phyloP scores from a whole-genome alignment of 2,113 vertebrate genomes.

The Typhlomys cinereus region DNA sequence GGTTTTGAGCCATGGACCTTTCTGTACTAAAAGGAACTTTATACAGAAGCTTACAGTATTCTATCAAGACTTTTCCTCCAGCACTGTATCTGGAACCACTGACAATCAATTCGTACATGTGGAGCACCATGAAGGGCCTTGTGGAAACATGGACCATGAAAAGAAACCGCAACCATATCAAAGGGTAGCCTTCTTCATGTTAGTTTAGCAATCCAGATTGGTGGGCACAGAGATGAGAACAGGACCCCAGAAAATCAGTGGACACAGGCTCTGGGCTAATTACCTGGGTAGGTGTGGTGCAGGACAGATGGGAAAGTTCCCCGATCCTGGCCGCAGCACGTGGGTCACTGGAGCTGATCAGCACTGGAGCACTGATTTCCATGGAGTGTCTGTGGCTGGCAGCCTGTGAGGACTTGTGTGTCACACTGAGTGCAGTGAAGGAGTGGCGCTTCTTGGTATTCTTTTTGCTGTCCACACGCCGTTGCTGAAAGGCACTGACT shows the following conservation, averaged over 20 bases:
- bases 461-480: slow-evolving; percentile 94
- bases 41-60: not conserved
- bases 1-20: not conserved
- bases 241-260: not conserved
- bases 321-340: slow-evolving; percentile 94
- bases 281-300: slow-evolving; percentile 90
- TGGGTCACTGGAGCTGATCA: slow-evolving; percentile 98
- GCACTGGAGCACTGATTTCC: slow-evolving; percentile 97
- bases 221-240: not conserved
- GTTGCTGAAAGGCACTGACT: slow-evolving; percentile 87
- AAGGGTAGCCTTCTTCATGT: not conserved
- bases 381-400: slow-evolving; percentile 97
- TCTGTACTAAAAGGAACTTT: not conserved
- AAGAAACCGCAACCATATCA: not conserved
- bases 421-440: slow-evolving; percentile 96
- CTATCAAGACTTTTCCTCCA: not conserved
- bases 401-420: slow-evolving; percentile 93
- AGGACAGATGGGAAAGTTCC: slow-evolving; percentile 89
- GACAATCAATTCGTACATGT: not conserved
- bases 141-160: not conserved
- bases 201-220: not conserved
- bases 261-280: not conserved
- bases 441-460: slow-evolving; percentile 98
- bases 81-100: fast-evolving
- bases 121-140: fast-evolving